Evolutionary conservation across 1,140 invertebrate genomes (phyloP).

Genomic region (Nautilus pompilius): DNA sequence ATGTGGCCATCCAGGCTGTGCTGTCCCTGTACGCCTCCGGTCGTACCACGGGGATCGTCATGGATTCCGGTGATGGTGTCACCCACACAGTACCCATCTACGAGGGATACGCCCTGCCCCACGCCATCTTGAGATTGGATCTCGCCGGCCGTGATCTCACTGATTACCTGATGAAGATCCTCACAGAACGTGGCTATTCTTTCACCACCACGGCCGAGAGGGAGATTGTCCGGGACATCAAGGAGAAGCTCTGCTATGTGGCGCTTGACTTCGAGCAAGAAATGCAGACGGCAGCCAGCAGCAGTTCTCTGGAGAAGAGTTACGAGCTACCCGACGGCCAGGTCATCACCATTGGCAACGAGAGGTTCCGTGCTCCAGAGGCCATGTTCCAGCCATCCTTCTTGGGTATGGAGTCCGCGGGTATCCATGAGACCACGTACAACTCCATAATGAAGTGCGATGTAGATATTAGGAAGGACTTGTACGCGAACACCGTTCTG

Average conservation of each 20-base stretch:
- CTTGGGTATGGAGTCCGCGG: constrained; percentile 47
- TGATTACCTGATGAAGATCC: constrained; percentile 91
- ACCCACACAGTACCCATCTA: constrained; percentile 87
- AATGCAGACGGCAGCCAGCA: constrained; percentile 83
- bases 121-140: constrained; percentile 83
- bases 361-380: constrained; percentile 82
- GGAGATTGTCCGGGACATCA: constrained; percentile 92
- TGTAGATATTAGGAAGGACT: constrained; percentile 81
- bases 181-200: constrained; percentile 91
- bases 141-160: constrained; percentile 90
- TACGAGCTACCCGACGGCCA: constrained; percentile 57
- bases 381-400: constrained; percentile 64
- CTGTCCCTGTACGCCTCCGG: constrained; percentile 88
- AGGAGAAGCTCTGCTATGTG: constrained; percentile 78
- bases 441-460: constrained; percentile 71
- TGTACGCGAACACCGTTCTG: constrained; percentile 86
- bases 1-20: constrained; percentile 88
- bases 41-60: constrained; percentile 77
- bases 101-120: constrained; percentile 78
- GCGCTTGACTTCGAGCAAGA: constrained; percentile 78
- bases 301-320: constrained; percentile 52
- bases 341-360: constrained; percentile 93
- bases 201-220: constrained; percentile 87
- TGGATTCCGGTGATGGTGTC: constrained; percentile 73
- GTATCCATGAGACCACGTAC: constrained; percentile 67